phyloP scores from a whole-genome alignment of 2,797 vertebrate species.

The Urocyon cinereoargenteus region DNA sequence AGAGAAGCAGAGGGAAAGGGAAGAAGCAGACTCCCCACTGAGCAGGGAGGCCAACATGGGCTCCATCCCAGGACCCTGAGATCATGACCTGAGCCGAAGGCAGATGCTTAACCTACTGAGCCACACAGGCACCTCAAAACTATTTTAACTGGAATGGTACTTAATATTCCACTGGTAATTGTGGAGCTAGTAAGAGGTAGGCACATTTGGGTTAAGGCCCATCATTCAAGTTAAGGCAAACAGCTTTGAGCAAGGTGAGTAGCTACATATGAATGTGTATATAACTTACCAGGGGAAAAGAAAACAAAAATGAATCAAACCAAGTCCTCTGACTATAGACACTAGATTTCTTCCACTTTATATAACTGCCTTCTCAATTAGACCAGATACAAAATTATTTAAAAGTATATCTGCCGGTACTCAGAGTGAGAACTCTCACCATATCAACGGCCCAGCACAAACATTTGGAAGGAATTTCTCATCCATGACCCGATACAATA shows the following conservation, averaged over 20 bases:
- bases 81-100: no score
- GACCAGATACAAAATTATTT: not conserved
- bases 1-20: no score
- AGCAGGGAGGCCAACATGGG: no score
- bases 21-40: no score
- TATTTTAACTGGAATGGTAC: not conserved
- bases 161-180: not conserved
- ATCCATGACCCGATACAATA: not conserved
- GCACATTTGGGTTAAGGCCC: not conserved
- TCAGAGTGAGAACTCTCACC: not conserved
- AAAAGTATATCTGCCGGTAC: not conserved
- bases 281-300: not conserved
- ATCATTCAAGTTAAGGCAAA: not conserved
- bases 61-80: no score
- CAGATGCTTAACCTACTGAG: no score
- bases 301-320: not conserved
- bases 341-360: not conserved
- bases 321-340: not conserved
- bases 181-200: not conserved
- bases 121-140: not conserved
- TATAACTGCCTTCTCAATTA: not conserved
- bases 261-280: not conserved
- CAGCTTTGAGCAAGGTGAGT: not conserved
- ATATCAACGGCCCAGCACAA: not conserved
- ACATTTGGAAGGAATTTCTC: not conserved